Conservation (phyloP, 2,113 vertebrate genomes). For the Chauna torquata region DNA sequence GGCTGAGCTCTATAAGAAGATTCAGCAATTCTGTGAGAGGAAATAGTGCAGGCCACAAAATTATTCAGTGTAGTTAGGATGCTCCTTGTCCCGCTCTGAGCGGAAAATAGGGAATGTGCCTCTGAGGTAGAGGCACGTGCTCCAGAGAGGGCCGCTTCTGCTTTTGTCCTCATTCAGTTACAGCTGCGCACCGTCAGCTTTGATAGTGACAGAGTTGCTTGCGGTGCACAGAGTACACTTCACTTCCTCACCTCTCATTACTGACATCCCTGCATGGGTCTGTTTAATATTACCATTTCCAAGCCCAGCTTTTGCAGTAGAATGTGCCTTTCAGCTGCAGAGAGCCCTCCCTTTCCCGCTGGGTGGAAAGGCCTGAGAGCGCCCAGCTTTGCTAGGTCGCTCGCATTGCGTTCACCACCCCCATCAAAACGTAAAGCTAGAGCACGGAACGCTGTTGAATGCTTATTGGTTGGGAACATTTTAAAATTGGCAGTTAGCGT, state of each 20-base stretch:
- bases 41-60: neutral
- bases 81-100: neutral
- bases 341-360: neutral
- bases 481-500: neutral
- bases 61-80: neutral
- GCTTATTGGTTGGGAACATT: neutral
- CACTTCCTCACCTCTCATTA: accelerated
- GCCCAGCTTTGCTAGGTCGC: accelerated
- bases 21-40: neutral
- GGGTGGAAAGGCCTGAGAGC: neutral
- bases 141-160: neutral
- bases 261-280: neutral
- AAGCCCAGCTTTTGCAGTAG: neutral
- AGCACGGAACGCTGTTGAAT: neutral
- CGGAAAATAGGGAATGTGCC: neutral
- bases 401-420: neutral
- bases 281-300: accelerated
- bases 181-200: neutral
- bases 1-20: neutral
- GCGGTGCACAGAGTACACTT: neutral
- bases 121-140: neutral
- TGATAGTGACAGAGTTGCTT: accelerated
- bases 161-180: neutral
- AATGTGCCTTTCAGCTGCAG: neutral
- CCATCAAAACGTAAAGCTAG: neutral